These are phyloP conservation scores for Eriocheir sinensis DNA, from an alignment of 1,140 invertebrate genomes.

Conservation along the genomic window DNA sequence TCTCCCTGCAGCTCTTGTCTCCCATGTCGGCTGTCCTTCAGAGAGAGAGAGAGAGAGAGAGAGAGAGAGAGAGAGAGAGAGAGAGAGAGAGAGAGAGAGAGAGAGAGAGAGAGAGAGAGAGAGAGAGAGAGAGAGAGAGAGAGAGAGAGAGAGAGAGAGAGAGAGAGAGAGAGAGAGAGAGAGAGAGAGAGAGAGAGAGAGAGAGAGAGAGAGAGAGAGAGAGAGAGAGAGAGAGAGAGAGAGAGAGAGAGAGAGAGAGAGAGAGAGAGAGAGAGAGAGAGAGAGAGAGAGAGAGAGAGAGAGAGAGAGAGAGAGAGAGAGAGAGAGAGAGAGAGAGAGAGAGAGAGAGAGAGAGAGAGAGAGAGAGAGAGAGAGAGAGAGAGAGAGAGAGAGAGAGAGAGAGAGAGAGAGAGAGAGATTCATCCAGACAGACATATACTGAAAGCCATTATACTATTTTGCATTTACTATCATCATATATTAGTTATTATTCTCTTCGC, in stretches of 20 bases:
- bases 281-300: conserved; percentile 39
- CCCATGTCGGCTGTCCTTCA: conserved; percentile 32
- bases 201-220: conserved; percentile 52
- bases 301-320: conserved; percentile 34
- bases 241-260: conserved; percentile 35
- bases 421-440: background rate
- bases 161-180: background rate
- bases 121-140: conserved; percentile 1
- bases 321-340: conserved; percentile 50
- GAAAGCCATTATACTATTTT: background rate
- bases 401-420: conserved; percentile 50
- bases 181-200: conserved; percentile 35
- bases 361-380: conserved; percentile 29
- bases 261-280: conserved; percentile 50
- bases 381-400: conserved; percentile 48
- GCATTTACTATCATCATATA: background rate
- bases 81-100: conserved; percentile 51
- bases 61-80: conserved; percentile 47
- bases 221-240: conserved; percentile 34
- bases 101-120: conserved; percentile 18
- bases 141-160: background rate
- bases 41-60: conserved; percentile 9
- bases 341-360: conserved; percentile 42
- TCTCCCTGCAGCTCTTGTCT: conserved; percentile 11
- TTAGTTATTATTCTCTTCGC: too few relatives aligned